Percentiles rank a stretch among this genome's conserved stretches.
Conservation (phyloP, 2,888 invertebrate genomes). For the Brachycybe producta region DNA sequence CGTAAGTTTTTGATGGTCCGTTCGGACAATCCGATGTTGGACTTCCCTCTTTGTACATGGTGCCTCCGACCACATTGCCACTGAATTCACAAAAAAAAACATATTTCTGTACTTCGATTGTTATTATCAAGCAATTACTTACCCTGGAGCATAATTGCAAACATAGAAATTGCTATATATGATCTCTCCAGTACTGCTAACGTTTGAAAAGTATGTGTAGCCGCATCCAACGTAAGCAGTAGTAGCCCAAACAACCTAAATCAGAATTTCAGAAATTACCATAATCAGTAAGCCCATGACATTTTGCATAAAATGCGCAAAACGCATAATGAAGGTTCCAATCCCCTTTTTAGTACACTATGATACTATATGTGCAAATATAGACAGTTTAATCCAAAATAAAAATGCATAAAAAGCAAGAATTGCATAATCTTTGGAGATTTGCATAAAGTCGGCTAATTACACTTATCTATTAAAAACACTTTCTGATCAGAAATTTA, state of each 20-base stretch:
- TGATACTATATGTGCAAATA: too few species aligned
- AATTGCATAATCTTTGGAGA: too few species aligned
- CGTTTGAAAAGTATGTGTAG: background rate
- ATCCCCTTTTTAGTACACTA: too few species aligned
- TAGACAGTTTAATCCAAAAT: too few species aligned
- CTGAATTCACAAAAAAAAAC: background rate
- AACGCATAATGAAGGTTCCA: too few species aligned
- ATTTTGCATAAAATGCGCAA: too few species aligned
- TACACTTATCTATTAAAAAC: too few species aligned
- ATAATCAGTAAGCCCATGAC: too few species aligned
- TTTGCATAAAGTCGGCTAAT: too few species aligned
- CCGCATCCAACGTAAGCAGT: conserved; percentile 5
- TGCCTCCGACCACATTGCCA: background rate
- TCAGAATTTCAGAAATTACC: background rate
- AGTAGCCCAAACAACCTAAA: conserved; percentile 12
- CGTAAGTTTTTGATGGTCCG: conserved; percentile 3
- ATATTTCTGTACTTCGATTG: background rate
- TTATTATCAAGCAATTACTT: background rate
- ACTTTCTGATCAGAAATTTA: too few species aligned
- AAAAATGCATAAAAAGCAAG: too few species aligned
- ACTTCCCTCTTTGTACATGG: conserved; percentile 5
- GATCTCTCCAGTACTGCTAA: too few species aligned
- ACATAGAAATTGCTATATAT: conserved; percentile 69
- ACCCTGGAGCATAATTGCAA: conserved; percentile 65
- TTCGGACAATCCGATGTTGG: background rate